Evolutionary conservation across 2,113 vertebrate species (phyloP), one percentile per base, ranked within the genome.

Genomic region (Xenopus laevis): DNA sequence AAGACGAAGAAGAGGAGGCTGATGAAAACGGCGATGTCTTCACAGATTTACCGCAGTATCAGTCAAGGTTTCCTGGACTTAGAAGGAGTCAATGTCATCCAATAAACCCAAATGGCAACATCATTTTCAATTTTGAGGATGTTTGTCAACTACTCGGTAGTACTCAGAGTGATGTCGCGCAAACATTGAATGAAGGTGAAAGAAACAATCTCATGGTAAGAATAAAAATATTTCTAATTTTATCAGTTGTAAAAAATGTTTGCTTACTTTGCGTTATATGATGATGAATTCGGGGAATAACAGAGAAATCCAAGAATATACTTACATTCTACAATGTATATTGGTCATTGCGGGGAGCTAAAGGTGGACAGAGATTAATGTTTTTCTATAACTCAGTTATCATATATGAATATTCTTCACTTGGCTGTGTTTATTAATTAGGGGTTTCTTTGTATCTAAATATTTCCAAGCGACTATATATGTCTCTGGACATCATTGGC

Each of bases 21-120:
- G 78, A 79, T 2, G 68, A 83, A 1, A 70, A 70, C 5, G 55
- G 75, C 27, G 85, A 89, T 4, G 71, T 87, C 33, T 92, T 90
- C 77, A 78, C 62, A 21, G 88, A 93, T 68, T 68, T 86, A 17
- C 81, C 86, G 17, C 77, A 72, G 9, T 77, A 68, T 21, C 69
- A 68, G 80, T 77, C 71, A 11, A 71, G 82, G 79, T 60, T 79
- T 58, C 74, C 77, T 58, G 61, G 61, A 58, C 61, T 65, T 59
- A 82, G 82, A 9, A 79, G 78, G 58, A 86, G 68, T 58, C 82
- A 44, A 23, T 30, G 71, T 71, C 66, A 78, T 52, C 81, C 73
- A 62, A 82, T 78, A 64, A 89, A 86, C 50, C 77, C 61, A 65
- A 78, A 46, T 76, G 83, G 80, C 78, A 83, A 46, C 62, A 65